Evolutionary conservation across 2,113 vertebrate genomes (phyloP), one percentile per base, ranked within the genome.

Genomic region (human): DNA sequence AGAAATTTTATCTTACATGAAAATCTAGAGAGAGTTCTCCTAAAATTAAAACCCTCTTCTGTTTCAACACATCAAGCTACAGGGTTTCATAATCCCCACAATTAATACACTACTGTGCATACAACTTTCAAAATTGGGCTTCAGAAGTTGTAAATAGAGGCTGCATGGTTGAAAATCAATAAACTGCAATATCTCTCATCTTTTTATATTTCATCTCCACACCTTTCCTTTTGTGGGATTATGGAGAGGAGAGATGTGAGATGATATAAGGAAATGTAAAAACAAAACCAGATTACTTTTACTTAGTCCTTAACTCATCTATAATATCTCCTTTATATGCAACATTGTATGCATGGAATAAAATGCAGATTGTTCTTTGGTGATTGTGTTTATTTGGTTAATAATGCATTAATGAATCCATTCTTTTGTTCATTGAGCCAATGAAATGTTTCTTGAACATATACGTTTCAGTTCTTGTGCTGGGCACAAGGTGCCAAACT

Each of bases 1-100:
- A 87, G 90, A 81, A 82, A 95, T 90, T 90, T 82, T 94, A 96
- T 87, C 97, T 96, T 82, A 93, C 68, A 92, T 94, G 13, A 59
- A 97, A 97, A 97, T 89, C 43, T 35, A 92, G 17, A 94, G 87
- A 83, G 8, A 30, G 72, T 89, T 96, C 23, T 40, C 70, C n/a
- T 32, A 61, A 43, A 97, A 95, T 96, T 97, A 97, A 97, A 94
- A 78, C 5, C 14, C 22, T 66, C 38, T 81, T 96, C 78, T 95
- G 6, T 89, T 95, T 95, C 55, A 95, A 61, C 35, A 93, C 68
- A 70, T 94, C 13, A 86, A 94, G n/a, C 66, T 38, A 13, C 91
- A 25, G 66, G 82, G 30, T 92, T 97, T 91, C 68, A 76, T 95
- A 94, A 96, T 95, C 38, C 40, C 61, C 43, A 59, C 88, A 97